These are phyloP conservation scores for Amyelois transitella DNA, from an alignment of 1,140 invertebrate genomes.

Conservation along the genomic window DNA sequence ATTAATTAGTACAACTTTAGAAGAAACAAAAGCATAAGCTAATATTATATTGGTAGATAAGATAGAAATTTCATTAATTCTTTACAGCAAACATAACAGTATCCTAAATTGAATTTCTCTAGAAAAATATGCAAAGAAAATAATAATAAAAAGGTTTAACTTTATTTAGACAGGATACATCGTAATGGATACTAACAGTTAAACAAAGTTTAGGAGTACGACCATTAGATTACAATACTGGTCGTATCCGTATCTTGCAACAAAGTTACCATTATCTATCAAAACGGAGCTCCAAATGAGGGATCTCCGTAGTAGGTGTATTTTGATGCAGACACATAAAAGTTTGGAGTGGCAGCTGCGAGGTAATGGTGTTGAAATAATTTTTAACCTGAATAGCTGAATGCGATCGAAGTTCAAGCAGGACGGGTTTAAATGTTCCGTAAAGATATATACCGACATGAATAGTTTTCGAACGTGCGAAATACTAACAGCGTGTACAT, in stretches of 20 bases:
- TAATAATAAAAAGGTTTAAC: too few relatives aligned
- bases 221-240: neutral
- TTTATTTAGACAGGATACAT: too few relatives aligned
- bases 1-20: neutral
- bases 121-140: too few relatives aligned
- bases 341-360: constrained; percentile 16
- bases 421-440: constrained; percentile 6
- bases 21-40: neutral
- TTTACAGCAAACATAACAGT: too few relatives aligned
- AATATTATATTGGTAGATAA: neutral
- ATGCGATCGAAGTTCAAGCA: constrained; percentile 8
- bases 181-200: neutral
- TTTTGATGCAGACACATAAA: constrained; percentile 18
- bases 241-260: neutral
- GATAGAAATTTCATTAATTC: neutral
- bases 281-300: constrained; percentile 4
- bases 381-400: constrained; percentile 10
- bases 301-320: constrained; percentile 9
- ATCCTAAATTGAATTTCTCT: too few relatives aligned
- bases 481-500: neutral
- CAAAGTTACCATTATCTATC: neutral
- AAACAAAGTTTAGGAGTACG: neutral
- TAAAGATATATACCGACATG: constrained; percentile 1
- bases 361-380: constrained; percentile 15
- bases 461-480: neutral